Conservation (phyloP, 1,140 invertebrate species). For the Latrodectus geometricus region DNA sequence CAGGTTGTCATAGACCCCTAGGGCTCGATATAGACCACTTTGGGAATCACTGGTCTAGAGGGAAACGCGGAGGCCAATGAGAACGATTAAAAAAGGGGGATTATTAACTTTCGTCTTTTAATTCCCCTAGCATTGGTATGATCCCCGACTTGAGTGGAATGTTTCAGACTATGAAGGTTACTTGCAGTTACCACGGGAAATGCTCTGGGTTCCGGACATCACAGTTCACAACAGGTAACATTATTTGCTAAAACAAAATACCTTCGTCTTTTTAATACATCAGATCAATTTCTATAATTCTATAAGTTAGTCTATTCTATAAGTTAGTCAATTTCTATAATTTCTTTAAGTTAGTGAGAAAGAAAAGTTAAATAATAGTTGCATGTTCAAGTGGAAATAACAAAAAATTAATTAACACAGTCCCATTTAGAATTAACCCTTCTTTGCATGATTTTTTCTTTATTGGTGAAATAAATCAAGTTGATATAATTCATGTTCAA, state of each 20-base stretch:
- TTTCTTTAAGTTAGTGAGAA: not conserved
- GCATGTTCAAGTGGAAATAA: too few relatives aligned
- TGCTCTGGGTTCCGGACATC: conserved; percentile 38
- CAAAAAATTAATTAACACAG: too few relatives aligned
- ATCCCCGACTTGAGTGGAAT: conserved; percentile 31
- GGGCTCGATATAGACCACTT: too few relatives aligned
- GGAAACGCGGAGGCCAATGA: not conserved
- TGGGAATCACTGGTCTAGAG: not conserved
- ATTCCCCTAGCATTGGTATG: conserved; percentile 13
- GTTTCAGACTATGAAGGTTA: conserved; percentile 24
- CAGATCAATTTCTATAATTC: not conserved
- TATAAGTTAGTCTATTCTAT: not conserved
- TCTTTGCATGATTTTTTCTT: too few relatives aligned
- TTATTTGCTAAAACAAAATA: not conserved
- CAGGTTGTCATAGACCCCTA: too few relatives aligned
- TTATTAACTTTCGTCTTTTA: not conserved
- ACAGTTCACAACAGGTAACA: conserved; percentile 39
- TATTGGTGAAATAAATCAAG: too few relatives aligned
- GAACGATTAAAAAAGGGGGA: too few relatives aligned
- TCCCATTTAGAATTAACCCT: too few relatives aligned
- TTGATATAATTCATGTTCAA: too few relatives aligned
- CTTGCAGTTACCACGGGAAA: not conserved
- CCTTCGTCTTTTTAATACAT: not conserved
- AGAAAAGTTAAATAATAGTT: not conserved
- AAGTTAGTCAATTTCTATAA: not conserved